Evolutionary conservation across 2,888 invertebrate species (phyloP).

Genomic region (Coenonympha glycerion): DNA sequence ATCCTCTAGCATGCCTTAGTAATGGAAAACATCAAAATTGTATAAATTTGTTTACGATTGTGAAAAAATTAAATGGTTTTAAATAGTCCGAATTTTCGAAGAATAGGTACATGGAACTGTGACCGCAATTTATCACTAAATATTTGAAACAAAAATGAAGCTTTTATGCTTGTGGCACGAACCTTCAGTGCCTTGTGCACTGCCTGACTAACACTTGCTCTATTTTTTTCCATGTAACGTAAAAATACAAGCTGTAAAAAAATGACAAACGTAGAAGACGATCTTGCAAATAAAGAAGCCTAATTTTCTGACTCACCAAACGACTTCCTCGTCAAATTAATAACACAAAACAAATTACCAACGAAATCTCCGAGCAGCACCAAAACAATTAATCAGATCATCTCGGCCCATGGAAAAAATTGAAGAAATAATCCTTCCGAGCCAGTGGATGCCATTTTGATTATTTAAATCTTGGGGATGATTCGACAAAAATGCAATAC

Average conservation of each 20-base stretch:
- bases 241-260: neutral
- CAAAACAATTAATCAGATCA: conserved; percentile 70
- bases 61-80: too few relatives aligned
- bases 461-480: conserved; percentile 71
- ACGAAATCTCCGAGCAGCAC: conserved; percentile 51
- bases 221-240: too few relatives aligned
- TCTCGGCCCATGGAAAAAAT: conserved; percentile 50
- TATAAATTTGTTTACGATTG: too few relatives aligned
- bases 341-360: conserved; percentile 69
- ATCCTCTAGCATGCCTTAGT: too few relatives aligned
- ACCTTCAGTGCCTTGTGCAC: too few relatives aligned
- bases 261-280: conserved; percentile 11
- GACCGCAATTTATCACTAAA: too few relatives aligned
- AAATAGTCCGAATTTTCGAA: neutral
- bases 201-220: too few relatives aligned
- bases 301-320: conserved; percentile 56
- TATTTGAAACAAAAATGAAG: too few relatives aligned
- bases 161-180: too few relatives aligned
- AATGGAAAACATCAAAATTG: too few relatives aligned
- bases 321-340: conserved; percentile 69
- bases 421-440: conserved; percentile 51
- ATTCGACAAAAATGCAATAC: conserved; percentile 57
- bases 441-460: conserved; percentile 52
- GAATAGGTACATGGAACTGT: too few relatives aligned
- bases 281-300: conserved; percentile 37